Evolutionary conservation across 2,797 vertebrate species (phyloP).

Genomic region (Xiphorhynchus erythropygius): DNA sequence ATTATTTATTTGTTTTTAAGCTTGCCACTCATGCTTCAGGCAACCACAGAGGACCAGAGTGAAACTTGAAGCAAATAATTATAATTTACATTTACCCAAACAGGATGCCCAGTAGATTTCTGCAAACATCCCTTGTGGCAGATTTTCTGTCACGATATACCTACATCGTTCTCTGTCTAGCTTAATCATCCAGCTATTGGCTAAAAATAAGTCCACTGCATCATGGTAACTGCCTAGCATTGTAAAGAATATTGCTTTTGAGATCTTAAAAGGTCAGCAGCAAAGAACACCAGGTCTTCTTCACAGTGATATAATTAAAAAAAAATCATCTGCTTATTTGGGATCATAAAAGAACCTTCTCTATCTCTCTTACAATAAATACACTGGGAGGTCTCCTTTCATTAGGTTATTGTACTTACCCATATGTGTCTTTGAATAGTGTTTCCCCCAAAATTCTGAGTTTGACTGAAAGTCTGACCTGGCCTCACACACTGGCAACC

Average conservation of each 20-base stretch:
- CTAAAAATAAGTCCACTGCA: slow-evolving; percentile 19
- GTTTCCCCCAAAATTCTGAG: neutral
- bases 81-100: neutral
- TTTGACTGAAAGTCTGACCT: neutral
- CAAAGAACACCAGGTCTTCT: neutral
- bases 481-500: neutral
- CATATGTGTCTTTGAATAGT: neutral
- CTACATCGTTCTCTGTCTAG: neutral
- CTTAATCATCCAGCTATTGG: neutral
- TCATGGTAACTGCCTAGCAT: neutral
- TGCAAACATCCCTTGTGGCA: neutral
- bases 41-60: neutral
- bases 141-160: neutral
- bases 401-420: neutral
- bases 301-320: slow-evolving; percentile 18
- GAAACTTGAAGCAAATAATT: neutral
- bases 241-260: slow-evolving; percentile 14
- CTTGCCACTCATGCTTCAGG: neutral
- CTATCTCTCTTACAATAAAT: neutral
- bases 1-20: neutral
- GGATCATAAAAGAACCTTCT: neutral
- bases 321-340: slow-evolving; percentile 3
- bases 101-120: neutral
- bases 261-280: slow-evolving; percentile 2
- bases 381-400: neutral